phyloP scores from a whole-genome alignment of 2,888 invertebrate genomes.

The Orthonychiurus folsomi region DNA sequence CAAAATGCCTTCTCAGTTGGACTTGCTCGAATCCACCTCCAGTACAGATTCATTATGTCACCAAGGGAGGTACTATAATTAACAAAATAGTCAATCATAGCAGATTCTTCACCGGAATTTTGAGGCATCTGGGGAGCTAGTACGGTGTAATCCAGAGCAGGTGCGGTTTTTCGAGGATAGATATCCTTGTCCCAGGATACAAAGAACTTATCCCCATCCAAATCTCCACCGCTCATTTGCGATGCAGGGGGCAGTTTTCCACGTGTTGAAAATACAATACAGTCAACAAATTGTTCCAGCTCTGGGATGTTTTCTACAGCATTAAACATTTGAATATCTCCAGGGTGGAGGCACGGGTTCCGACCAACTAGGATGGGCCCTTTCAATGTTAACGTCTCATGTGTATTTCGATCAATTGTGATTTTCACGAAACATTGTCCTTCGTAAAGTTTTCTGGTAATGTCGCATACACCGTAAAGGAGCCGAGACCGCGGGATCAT shows the following conservation, averaged over 20 bases:
- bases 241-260: conserved; percentile 45
- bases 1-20: conserved; percentile 3
- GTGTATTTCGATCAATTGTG: background rate
- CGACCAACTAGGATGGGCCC: conserved; percentile 43
- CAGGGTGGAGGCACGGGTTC: conserved; percentile 45
- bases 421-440: conserved; percentile 10
- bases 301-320: conserved; percentile 39
- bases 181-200: conserved; percentile 43
- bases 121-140: background rate
- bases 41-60: conserved; percentile 13
- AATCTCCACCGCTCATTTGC: conserved; percentile 45
- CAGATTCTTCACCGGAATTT: background rate
- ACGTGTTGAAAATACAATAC: conserved; percentile 45
- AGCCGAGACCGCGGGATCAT: conserved; percentile 13
- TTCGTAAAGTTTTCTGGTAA: conserved; percentile 6
- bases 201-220: conserved; percentile 45
- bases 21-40: conserved; percentile 5
- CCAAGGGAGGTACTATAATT: conserved; percentile 15
- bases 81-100: conserved; percentile 14
- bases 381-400: background rate
- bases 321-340: conserved; percentile 43
- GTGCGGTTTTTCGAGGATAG: conserved; percentile 20
- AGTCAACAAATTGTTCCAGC: conserved; percentile 42
- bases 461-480: conserved; percentile 15
- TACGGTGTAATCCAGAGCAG: background rate